Evolutionary conservation across 2,113 vertebrate genomes (phyloP).

Genomic region (Elachura formosa): DNA sequence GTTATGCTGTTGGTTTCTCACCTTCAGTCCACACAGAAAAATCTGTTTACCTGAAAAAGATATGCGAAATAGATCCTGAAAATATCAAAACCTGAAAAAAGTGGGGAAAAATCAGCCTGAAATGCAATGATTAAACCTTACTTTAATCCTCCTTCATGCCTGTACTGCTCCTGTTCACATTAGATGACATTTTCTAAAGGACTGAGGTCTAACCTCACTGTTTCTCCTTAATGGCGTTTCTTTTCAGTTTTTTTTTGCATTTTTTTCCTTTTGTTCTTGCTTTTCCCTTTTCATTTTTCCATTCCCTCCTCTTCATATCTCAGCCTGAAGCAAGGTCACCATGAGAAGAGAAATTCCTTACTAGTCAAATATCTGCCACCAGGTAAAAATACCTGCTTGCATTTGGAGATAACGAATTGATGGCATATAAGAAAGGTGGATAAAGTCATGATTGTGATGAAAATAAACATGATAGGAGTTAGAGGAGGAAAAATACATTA

Average conservation of each 20-base stretch:
- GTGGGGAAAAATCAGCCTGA: fast-evolving
- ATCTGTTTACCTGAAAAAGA: background rate
- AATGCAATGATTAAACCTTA: background rate
- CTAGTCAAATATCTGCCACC: background rate
- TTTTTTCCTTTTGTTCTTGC: fast-evolving
- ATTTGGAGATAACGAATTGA: background rate
- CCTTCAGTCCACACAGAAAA: background rate
- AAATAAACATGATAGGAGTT: background rate
- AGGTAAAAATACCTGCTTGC: background rate
- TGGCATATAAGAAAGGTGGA: background rate
- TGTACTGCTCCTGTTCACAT: background rate
- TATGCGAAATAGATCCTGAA: background rate
- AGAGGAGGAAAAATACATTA: background rate
- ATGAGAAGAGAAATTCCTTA: background rate
- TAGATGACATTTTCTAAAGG: background rate
- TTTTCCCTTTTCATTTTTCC: background rate
- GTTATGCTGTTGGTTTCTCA: background rate
- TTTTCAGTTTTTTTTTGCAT: background rate
- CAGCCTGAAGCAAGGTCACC: background rate
- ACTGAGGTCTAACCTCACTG: background rate
- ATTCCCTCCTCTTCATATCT: background rate
- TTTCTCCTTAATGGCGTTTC: background rate
- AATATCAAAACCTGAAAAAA: background rate
- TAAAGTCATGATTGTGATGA: background rate
- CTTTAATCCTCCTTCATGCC: background rate